phyloP scores from a whole-genome alignment of 1,140 invertebrate species.

The Drosophila santomea region DNA sequence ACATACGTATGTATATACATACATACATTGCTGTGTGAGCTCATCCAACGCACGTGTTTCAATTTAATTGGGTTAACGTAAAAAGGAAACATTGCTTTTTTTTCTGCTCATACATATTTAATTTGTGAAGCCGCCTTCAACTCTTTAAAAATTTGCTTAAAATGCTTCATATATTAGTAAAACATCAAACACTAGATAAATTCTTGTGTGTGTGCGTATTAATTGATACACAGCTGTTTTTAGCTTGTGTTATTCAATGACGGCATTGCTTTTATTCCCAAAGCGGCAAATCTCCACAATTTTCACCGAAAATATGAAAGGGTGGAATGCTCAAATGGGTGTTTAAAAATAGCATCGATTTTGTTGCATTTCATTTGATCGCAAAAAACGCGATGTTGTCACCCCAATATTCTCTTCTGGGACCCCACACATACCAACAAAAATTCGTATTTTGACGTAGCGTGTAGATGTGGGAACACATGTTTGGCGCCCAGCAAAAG shows the following conservation, averaged over 20 bases:
- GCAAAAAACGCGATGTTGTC: conserved; percentile 37
- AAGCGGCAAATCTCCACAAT: conserved; percentile 5
- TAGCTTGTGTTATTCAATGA: not conserved
- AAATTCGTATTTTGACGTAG: not conserved
- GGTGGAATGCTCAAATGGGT: conserved; percentile 8
- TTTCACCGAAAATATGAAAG: conserved; percentile 1
- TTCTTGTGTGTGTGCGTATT: conserved; percentile 3
- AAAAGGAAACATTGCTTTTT: conserved; percentile 34
- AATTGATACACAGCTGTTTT: conserved; percentile 60
- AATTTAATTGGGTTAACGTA: conserved; percentile 62
- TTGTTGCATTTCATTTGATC: conserved; percentile 39
- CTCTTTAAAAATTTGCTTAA: conserved; percentile 49
- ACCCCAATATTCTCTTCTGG: conserved; percentile 38
- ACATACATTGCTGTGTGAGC: conserved; percentile 3
- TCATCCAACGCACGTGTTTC: conserved; percentile 54
- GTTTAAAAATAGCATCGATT: conserved; percentile 38
- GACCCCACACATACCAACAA: conserved; percentile 4
- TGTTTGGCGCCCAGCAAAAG: conserved; percentile 71
- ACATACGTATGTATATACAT: not conserved
- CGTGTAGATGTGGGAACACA: conserved; percentile 55
- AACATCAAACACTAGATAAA: not conserved
- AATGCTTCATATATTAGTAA: conserved; percentile 48
- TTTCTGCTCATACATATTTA: conserved; percentile 8
- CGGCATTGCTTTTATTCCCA: not conserved
- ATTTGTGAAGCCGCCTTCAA: conserved; percentile 22